Evolutionary conservation across 2,888 invertebrate genomes (phyloP), one percentile per base, ranked within the genome.

Genomic region (Synanthedon tipuliformis): DNA sequence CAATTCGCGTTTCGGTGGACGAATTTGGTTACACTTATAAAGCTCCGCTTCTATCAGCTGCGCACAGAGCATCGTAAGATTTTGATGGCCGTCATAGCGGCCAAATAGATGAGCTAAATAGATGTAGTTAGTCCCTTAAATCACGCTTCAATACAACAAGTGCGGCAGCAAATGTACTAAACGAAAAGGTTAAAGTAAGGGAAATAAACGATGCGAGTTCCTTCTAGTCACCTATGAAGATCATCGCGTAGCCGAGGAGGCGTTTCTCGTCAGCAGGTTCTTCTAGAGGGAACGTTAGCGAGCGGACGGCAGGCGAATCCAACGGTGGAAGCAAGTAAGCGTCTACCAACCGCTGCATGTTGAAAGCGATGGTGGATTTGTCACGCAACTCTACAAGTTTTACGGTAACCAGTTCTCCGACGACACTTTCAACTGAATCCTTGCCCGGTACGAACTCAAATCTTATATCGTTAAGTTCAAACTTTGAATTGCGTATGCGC

Each of bases 401-500:
- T 51, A 99, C 99, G 61, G 97, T 97, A 50, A 99, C 98, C 66
- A 99, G 88, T 86, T 99, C 99, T n/a, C 95, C 92, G 13, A 98
- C 96, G 65, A 99, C 98, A 53, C 98, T 98, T 78, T 98, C 98
- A 0, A 98, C 92, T 0, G 95, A 93, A 77, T 96, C 95, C 78
- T 95, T 94, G 50, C 96, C 96, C 45, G 96, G 92, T 49, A 96
- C 94, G 85, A 97, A 99, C 85, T 99, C 99, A 86, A 99, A 99
- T 67, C 98, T 92, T 71, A 99, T 99, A 80, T 99, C 99, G 84
- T 99, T 99, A 61, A 99, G 89, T 82, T 99, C 99, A 60, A 95
- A 91, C 65, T 93, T 93, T 54, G 93, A 90, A 88, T 99, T 99
- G 64, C 96, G 92, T 92, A 96, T 95, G 78, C 96, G 91, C 64